phyloP scores from a whole-genome alignment of 2,797 vertebrate genomes.

The Vireo griseus region DNA sequence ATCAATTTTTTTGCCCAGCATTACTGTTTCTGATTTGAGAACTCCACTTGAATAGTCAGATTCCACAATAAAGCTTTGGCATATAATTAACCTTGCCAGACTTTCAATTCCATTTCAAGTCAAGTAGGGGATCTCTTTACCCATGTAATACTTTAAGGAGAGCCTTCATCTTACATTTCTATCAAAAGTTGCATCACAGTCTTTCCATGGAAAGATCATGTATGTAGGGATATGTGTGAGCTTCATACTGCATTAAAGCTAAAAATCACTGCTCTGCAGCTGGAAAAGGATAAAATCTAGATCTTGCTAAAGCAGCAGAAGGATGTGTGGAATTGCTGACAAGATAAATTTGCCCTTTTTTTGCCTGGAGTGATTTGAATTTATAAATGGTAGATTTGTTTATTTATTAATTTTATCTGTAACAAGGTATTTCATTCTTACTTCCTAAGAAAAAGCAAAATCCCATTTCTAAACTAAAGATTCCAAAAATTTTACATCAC shows the following conservation, averaged over 20 bases:
- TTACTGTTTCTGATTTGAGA: neutral
- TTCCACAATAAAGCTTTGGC: neutral
- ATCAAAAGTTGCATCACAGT: neutral
- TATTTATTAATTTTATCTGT: neutral
- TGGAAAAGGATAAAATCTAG: neutral
- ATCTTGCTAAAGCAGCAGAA: neutral
- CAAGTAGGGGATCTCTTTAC: neutral
- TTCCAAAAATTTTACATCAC: neutral
- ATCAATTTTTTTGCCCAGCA: neutral
- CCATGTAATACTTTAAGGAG: neutral
- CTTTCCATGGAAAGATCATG: neutral
- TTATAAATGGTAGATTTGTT: neutral
- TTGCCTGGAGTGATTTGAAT: neutral
- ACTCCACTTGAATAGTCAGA: neutral
- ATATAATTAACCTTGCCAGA: neutral
- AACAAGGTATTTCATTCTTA: neutral
- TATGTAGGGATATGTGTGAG: neutral
- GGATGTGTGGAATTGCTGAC: accelerated
- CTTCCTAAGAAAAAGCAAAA: neutral
- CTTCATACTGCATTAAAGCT: neutral
- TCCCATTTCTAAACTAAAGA: neutral
- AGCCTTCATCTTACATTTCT: neutral
- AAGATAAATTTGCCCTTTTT: neutral
- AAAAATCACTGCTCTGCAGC: neutral
- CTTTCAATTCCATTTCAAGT: neutral